A percentile compares a stretch with the other conserved stretches of the same genome.
Conservation (phyloP, 2,113 vertebrate genomes). For the Silurus asotus region DNA sequence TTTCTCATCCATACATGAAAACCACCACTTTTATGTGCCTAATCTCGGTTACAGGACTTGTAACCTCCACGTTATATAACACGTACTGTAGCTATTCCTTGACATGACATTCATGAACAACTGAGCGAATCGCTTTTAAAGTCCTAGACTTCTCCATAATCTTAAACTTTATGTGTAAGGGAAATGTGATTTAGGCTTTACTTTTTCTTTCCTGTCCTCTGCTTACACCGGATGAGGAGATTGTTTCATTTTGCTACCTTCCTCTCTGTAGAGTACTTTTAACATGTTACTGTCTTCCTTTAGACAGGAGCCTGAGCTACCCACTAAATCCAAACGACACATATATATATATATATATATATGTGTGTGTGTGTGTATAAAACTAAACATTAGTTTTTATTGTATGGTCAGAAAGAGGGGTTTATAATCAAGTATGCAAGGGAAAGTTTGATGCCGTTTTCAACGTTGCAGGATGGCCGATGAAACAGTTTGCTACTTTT, state of each 20-base stretch:
- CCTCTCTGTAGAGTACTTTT: neutral
- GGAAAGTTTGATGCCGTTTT: conserved; percentile 13
- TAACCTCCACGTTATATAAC: conserved; percentile 36
- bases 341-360: neutral
- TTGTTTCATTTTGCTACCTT: conserved; percentile 1
- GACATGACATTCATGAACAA: conserved; percentile 35
- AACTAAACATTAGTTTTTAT: neutral
- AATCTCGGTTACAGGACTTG: conserved; percentile 37
- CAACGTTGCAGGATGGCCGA: neutral
- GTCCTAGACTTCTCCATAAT: neutral
- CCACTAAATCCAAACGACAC: neutral
- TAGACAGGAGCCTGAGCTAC: conserved; percentile 9
- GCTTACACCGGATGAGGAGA: neutral
- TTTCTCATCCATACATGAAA: conserved; percentile 9
- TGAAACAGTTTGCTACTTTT: conserved; percentile 15
- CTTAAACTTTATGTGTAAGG: neutral
- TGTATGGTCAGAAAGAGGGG: neutral
- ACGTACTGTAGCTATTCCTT: conserved; percentile 49
- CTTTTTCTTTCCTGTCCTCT: neutral
- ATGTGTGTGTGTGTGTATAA: no score
- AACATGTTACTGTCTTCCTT: conserved; percentile 23
- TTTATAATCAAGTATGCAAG: conserved; percentile 8
- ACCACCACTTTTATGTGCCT: conserved; percentile 48
- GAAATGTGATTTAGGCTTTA: conserved; percentile 2
- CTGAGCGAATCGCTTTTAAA: conserved; percentile 20